Evolutionary conservation across 2,113 vertebrate species (phyloP).

Genomic region (Chloroceryle aenea): DNA sequence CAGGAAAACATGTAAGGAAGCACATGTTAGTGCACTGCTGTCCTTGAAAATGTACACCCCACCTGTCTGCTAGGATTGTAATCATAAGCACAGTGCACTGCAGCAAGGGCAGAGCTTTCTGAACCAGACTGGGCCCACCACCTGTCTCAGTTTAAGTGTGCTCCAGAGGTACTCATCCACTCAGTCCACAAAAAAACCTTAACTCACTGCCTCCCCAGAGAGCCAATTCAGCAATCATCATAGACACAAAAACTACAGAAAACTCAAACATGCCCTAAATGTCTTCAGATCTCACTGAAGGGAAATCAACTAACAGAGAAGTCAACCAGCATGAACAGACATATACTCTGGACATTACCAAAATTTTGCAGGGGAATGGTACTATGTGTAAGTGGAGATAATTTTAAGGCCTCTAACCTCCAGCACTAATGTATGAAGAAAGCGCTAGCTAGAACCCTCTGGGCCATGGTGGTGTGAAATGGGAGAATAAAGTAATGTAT

Average conservation of each 20-base stretch:
- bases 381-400: accelerated
- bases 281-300: not conserved
- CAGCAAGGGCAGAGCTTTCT: not conserved
- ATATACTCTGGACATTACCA: not conserved
- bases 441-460: not conserved
- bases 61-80: not conserved
- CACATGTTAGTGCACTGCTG: not conserved
- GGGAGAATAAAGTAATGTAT: accelerated
- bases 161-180: not conserved
- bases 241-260: not conserved
- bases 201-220: not conserved
- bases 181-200: not conserved
- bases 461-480: not conserved
- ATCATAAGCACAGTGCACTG: not conserved
- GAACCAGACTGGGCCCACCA: not conserved
- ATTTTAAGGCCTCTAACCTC: not conserved
- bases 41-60: not conserved
- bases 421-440: not conserved
- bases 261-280: not conserved
- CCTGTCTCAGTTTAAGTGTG: accelerated
- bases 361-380: not conserved
- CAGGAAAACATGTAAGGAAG: not conserved
- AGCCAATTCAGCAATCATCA: not conserved
- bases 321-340: not conserved
- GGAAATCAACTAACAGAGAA: not conserved